phyloP scores from a whole-genome alignment of 2,888 invertebrate species.

The Scaptomyza caliginosa region DNA sequence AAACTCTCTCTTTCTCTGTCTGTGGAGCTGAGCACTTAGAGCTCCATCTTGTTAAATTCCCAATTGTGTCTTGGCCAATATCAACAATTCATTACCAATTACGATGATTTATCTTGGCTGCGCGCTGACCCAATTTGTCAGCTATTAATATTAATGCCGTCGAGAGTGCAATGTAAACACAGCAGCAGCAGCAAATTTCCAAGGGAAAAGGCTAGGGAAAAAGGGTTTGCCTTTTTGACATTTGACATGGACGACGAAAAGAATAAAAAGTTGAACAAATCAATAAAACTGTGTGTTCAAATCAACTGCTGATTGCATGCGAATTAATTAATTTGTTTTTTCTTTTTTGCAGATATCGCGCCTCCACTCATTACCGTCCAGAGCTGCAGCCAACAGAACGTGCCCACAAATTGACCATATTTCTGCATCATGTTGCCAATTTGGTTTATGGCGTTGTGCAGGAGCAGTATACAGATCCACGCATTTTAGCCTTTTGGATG shows the following conservation, averaged over 20 bases:
- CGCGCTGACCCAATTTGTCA: constrained; percentile 72
- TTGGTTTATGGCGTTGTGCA: constrained; percentile 93
- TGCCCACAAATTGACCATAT: constrained; percentile 94
- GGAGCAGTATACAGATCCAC: constrained; percentile 93
- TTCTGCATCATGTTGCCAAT: constrained; percentile 95
- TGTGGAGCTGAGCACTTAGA: background rate
- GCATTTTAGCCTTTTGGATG: constrained; percentile 97
- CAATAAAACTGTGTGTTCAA: background rate
- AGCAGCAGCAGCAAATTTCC: constrained; percentile 12
- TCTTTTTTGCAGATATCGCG: constrained; percentile 88
- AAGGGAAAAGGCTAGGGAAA: background rate
- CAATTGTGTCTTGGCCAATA: constrained; percentile 40
- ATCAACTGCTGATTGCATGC: constrained; percentile 2
- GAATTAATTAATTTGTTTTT: constrained; percentile 11
- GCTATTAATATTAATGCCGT: constrained; percentile 73
- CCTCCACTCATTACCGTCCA: constrained; percentile 96
- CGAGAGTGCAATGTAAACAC: constrained; percentile 1
- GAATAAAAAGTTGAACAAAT: background rate
- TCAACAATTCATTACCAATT: constrained; percentile 79
- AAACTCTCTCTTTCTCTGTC: background rate
- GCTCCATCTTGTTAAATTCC: constrained; percentile 20
- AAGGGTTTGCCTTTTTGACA: constrained; percentile 21
- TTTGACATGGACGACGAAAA: constrained; percentile 36
- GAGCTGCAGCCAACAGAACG: constrained; percentile 96
- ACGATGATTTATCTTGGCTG: constrained; percentile 74